phyloP scores from a whole-genome alignment of 2,113 vertebrate species.

The Rallus limicola region DNA sequence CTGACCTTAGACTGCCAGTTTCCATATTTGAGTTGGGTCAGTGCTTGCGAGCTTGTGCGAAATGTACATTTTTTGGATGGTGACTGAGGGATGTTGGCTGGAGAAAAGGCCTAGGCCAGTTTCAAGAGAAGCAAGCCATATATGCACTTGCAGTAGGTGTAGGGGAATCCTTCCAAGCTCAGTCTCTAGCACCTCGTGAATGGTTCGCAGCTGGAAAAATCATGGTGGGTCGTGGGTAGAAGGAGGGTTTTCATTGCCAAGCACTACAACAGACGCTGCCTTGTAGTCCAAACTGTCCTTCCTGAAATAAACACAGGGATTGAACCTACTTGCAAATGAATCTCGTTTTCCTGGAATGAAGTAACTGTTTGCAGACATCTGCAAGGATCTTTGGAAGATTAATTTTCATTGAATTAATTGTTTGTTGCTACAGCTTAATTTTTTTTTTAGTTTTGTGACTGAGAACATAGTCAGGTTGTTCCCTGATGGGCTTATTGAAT shows the following conservation, averaged over 20 bases:
- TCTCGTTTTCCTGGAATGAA: background rate
- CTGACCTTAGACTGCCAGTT: background rate
- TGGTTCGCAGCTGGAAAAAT: background rate
- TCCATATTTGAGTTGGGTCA: background rate
- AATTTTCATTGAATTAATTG: background rate
- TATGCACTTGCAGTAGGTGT: background rate
- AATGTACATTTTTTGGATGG: background rate
- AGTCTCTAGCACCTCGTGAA: background rate
- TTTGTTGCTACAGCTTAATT: background rate
- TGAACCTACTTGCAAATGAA: background rate
- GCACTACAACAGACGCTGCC: background rate
- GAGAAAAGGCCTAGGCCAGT: background rate
- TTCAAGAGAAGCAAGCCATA: background rate
- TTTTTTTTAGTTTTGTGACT: background rate
- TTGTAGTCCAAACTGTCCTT: background rate
- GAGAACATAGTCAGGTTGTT: background rate
- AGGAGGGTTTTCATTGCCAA: background rate
- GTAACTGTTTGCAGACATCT: background rate
- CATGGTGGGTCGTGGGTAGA: rapidly evolving
- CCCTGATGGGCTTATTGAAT: background rate
- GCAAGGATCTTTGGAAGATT: background rate
- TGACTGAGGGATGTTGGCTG: background rate
- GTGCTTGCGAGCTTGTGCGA: background rate
- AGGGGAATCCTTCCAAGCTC: background rate
- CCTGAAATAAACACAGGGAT: background rate